Evolutionary conservation across 2,113 vertebrate genomes (phyloP), one percentile per base, ranked within the genome.

Genomic region (Corythornis madagascariensis): DNA sequence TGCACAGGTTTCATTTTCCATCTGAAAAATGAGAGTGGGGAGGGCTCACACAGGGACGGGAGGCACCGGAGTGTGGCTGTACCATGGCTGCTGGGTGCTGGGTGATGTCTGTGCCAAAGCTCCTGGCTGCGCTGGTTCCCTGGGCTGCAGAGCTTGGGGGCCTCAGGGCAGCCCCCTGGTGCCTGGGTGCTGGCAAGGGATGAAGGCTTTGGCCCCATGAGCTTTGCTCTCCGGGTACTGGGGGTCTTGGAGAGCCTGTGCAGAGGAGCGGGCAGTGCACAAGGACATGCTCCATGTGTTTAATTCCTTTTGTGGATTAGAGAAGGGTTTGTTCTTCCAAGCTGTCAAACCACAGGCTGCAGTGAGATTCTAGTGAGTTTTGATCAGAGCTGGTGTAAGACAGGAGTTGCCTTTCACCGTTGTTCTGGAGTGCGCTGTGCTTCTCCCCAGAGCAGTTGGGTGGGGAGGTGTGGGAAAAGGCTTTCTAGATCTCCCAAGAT

Each of bases 361-460:
- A 9, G 64, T 16, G 50, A 50, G 22, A 1, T 19, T 45, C 31
- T 1, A 4, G 19, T 19, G 21, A 2, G 26, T 5, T 60, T 35
- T 70, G 50, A 29, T n/a, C 3, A 12, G 13, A 3, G 4, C 33
- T 16, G 31, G 1, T 12, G 19, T 40, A 12, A 4, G 19, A 13
- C 53, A 26, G 8, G 65, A 66, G 22, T 38, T 57, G 35, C 66
- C 75, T 33, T 35, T 17, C 24, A 0, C 8, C 1, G 0, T 10
- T 2, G 10, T 22, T 55, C 38, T 11, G 29, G 71, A 40, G n/a
- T 0, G 2, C 12, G 3, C 17, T 0, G 9, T 0, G 1, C 50
- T 35, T 20, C 42, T 29, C 19, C 47, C 24, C 38, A 0, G 0
- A 47, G 59, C 67, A 1, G 0, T 3, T n/a, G 59, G 72, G 50